Base-by-base conservation (phyloP, 35 echinoderm and acorn worm species). In the Amphiura filiformis region DNA sequence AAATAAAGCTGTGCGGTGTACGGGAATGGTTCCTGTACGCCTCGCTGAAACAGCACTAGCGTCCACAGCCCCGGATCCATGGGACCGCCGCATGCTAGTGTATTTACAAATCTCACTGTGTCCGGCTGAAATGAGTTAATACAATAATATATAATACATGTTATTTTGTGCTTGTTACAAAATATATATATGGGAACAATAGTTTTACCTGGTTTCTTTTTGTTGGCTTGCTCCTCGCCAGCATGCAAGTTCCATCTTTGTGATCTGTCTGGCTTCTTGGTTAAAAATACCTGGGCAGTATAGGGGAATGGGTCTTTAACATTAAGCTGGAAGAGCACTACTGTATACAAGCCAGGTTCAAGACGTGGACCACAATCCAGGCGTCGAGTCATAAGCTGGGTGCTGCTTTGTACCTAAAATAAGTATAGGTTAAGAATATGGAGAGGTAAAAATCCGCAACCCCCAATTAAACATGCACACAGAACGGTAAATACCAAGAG, bases 61-160 rank as follows among this genome's bases (percentile, higher is more conserved):
- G 95, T 97, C 95, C 95, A 97, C 70, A 93, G 88, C 18, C 95
- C 95, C 23, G 91, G 56, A 52, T 93, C 91, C 84, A 97, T 76
- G 79, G 91, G 84, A 76, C 91, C 95, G 85, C 91, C 95, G 85
- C 95, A 97, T 78, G 90, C 90, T 76, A 97, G 77, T 4, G 91
- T 97, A 82, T 97, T 97, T 35, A 97, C 90, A 86, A 91, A 97
- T 28, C 95, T 88, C 42, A 97, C 91, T 28, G 95, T 97, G 65
- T 97, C 95, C 34, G 95, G 93, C 95, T 97, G 64, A 1, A 79
- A 75, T 32, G 64, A 42, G 89, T 2, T 75, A 34, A 88, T 52
- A 20, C 2, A 35, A 65, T 1, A 31, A 38, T 36, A 56, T 75
- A 38, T 31, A 90, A 78, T 30, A 32, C 3, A 81, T 26, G 39